phyloP scores from a whole-genome alignment of 2,797 vertebrate genomes.

The Melanotaenia boesemani region DNA sequence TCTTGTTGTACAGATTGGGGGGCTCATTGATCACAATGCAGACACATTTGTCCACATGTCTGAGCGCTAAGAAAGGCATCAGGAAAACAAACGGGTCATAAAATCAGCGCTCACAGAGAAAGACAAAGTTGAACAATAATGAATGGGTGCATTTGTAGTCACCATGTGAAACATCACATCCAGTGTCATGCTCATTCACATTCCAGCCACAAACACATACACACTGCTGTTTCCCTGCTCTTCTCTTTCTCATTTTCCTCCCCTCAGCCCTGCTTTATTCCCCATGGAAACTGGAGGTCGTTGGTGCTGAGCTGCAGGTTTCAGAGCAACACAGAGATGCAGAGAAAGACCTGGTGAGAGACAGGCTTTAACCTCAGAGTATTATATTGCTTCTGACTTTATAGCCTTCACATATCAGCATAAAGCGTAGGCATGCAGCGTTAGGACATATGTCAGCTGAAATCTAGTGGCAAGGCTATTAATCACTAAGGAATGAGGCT shows the following conservation, averaged over 20 bases:
- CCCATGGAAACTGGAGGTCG: constrained; percentile 76
- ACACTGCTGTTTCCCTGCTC: constrained; percentile 34
- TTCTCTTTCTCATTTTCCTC: constrained; percentile 74
- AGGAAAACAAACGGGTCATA: constrained; percentile 37
- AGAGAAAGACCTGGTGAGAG: constrained; percentile 49
- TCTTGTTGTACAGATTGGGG: constrained; percentile 31
- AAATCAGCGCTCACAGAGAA: constrained; percentile 24
- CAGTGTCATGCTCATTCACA: constrained; percentile 66
- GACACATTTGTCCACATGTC: constrained; percentile 40
- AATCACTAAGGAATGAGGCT: constrained; percentile 18
- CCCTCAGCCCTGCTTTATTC: constrained; percentile 56
- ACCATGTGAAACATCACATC: constrained; percentile 62
- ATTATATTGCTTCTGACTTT: constrained; percentile 51
- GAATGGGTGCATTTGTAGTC: constrained; percentile 70
- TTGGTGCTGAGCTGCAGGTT: constrained; percentile 57
- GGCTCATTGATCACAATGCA: constrained; percentile 57
- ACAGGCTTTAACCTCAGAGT: constrained; percentile 67
- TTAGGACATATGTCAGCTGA: constrained; percentile 11
- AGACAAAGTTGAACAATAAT: constrained; percentile 57
- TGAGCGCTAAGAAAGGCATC: constrained; percentile 24
- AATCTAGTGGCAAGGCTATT: constrained; percentile 38
- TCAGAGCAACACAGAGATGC: constrained; percentile 37
- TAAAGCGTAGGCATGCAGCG: constrained; percentile 22
- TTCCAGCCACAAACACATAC: constrained; percentile 56
- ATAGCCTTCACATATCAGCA: constrained; percentile 39